These are phyloP conservation scores for Leucania comma DNA, from an alignment of 2,888 invertebrate species.

Conservation along the genomic window DNA sequence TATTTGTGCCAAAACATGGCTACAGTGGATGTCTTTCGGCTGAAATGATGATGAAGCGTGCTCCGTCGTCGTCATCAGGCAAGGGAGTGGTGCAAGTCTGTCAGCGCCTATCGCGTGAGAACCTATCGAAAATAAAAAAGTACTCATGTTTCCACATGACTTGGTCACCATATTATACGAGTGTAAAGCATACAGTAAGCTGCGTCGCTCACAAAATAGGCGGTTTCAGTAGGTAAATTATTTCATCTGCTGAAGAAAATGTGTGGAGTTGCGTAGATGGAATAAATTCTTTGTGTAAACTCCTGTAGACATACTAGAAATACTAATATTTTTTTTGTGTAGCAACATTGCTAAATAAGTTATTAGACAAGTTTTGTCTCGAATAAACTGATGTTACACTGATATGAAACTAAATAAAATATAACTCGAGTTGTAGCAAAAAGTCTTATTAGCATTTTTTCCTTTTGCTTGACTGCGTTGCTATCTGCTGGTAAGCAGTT, in stretches of 20 bases:
- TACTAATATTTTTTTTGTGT: neutral
- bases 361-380: constrained; percentile 3
- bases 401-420: too few species aligned
- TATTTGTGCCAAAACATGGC: too few species aligned
- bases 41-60: too few species aligned
- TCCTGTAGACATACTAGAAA: neutral
- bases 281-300: constrained; percentile 38
- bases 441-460: too few species aligned
- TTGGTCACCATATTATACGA: constrained; percentile 33
- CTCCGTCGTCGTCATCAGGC: too few species aligned
- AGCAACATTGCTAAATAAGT: neutral
- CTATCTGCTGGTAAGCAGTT: too few species aligned
- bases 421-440: too few species aligned
- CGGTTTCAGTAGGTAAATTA: constrained; percentile 59
- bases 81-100: too few species aligned
- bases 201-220: constrained; percentile 42
- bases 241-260: constrained; percentile 54
- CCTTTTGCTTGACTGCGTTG: too few species aligned
- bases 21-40: too few species aligned
- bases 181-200: constrained; percentile 41
- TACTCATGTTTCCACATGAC: neutral
- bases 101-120: too few species aligned
- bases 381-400: neutral
- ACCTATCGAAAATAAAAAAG: too few species aligned
- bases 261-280: constrained; percentile 25